Base-by-base conservation (phyloP, 2,113 vertebrate species). In the Rostratula benghalensis region DNA sequence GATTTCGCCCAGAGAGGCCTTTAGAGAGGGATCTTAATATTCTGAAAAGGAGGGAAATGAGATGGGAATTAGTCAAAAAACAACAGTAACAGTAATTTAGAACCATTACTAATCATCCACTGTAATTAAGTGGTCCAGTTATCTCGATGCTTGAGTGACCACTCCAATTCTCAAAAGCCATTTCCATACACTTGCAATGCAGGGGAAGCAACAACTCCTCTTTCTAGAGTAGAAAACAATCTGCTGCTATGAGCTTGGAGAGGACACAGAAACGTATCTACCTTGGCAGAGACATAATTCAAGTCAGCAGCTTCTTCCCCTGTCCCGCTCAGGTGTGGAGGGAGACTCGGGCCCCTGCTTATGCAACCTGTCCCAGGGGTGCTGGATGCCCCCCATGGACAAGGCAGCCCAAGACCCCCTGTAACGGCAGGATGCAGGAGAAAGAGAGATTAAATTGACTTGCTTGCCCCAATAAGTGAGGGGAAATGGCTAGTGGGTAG, bases 391-490 rank as follows among this genome's bases (percentile, higher is more conserved):
- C 6, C 25, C 19, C 54, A 20, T 3, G 18, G 43, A 3, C 8
- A 9, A 77, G 53, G 33, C 22, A 71, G 53, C 23, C 31, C 30
- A 25, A 11, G 30, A 1, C 3, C 14, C 31, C 50, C 67, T 23
- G 21, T 25, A 67, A n/a, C 1, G 3, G 56, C 2, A 8, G 41
- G 41, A 13, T 1, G 1, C 25, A n/a, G n/a, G 18, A n/a, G 41
- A 56, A 53, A 24, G 37, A 39, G 43, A 63, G 77, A 53, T 67
- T 46, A 7, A 8, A 39, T 18, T 4, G 30, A 2, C 13, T 46
- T 0, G 0, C 23, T 7, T 27, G 53, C 24, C 37, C 46, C 54
- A 11, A n/a, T 54, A 35, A 39, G 37, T 0, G 22, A 13, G 10
- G 28, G 35, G 35, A 21, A 21, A 25, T 3, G 6, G 56, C 46